Evolutionary conservation across 1,140 invertebrate genomes (phyloP), one percentile per base, ranked within the genome.

Genomic region (Brachionus calyciflorus): DNA sequence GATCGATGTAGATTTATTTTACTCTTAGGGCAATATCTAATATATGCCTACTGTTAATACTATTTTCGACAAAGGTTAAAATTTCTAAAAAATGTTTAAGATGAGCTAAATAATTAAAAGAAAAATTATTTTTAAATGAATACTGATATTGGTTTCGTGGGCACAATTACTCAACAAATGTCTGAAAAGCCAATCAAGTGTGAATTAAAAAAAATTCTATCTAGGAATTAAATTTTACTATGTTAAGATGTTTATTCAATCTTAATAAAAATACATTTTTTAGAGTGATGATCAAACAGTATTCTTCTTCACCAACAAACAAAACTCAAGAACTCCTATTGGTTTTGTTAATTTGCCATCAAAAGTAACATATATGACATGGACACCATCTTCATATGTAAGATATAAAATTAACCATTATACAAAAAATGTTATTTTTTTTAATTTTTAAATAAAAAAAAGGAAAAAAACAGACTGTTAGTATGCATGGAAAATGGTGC

Each of bases 361-460:
- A 21, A 77, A 81, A 26, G 82, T 85, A 7, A 79, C 79, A 19
- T 80, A 82, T 49, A 49, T 85, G 4, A 77, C 81, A 28, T 86
- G 84, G 84, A 78, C 83, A 19, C 84, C 84, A n/a, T 77, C 78
- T 24, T 77, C 78, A n/a, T 84, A 81, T 81, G 83, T 85, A 80
- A 83, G 81, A 40, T n/a, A 5, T 26, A 1, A n/a, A 33, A 26
- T 37, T 53, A 6, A 55, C 12, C 51, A 51, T 19, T 0, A 10
- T 24, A 19, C 3, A 28, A n/a, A n/a, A n/a, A n/a, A n/a, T n/a
- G n/a, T n/a, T n/a, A n/a, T 9, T 12, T 3, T 78, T 68, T 7
- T 68, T 49, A 48, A 19, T 44, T 12, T 73, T 51, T 0, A 17
- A 41, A 7, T 33, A 63, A 53, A 57, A 73, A 78, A 4, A 78